Evolutionary conservation across 1,140 invertebrate species (phyloP).

Genomic region (Apis cerana): DNA sequence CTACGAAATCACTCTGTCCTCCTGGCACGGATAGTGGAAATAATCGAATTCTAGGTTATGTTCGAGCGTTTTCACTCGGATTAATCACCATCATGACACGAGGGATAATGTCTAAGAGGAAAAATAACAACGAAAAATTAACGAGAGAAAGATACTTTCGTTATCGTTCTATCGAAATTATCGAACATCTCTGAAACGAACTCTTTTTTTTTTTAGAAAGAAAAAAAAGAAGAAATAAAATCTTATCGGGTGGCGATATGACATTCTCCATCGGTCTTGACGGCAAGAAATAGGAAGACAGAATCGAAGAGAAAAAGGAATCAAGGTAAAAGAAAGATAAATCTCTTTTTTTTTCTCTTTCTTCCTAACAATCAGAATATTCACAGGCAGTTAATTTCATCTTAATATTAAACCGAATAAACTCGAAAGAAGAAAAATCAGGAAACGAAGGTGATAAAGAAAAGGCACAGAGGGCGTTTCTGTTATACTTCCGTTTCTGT

Average conservation of each 20-base stretch:
- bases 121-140: too few relatives aligned
- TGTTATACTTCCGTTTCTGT: background rate
- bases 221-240: background rate
- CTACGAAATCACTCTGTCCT: background rate
- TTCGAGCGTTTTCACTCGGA: background rate
- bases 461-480: conserved; percentile 10
- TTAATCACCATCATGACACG: background rate
- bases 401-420: background rate
- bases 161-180: background rate
- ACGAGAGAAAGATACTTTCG: too few relatives aligned
- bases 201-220: too few relatives aligned
- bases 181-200: background rate
- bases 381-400: conserved; percentile 19
- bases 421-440: background rate
- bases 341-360: background rate
- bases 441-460: conserved; percentile 7
- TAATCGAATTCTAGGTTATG: background rate
- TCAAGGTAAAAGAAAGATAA: background rate
- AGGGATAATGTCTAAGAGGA: background rate
- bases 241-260: background rate
- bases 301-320: background rate
- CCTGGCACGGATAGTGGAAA: background rate
- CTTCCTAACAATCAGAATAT: conserved; percentile 24
- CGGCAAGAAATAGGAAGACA: background rate
- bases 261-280: background rate